These are phyloP conservation scores for Diarsia rubi DNA, from an alignment of 2,888 invertebrate species.

Conservation along the genomic window DNA sequence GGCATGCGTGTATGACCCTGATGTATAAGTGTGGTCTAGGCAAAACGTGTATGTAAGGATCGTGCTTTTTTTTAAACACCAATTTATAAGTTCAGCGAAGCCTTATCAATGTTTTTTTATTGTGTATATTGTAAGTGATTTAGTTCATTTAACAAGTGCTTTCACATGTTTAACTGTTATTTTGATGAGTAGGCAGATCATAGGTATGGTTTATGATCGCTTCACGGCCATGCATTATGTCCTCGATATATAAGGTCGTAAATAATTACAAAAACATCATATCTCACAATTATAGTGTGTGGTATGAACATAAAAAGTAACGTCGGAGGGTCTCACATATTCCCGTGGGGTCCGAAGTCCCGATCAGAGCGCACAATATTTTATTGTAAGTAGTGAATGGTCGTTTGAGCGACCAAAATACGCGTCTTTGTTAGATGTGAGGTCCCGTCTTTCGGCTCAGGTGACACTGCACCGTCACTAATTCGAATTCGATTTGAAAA, in stretches of 20 bases:
- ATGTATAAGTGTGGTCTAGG: too few species aligned
- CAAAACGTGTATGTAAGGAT: too few species aligned
- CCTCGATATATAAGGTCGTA: conserved; percentile 75
- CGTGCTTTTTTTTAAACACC: not conserved
- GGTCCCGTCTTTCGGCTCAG: conserved; percentile 87
- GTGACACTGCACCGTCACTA: conserved; percentile 88
- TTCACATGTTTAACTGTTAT: conserved; percentile 3
- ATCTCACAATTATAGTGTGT: conserved; percentile 83
- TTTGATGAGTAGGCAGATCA: conserved; percentile 32
- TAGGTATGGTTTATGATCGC: conserved; percentile 45
- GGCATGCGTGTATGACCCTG: too few species aligned
- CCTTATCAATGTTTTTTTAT: not conserved
- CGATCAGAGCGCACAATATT: conserved; percentile 78
- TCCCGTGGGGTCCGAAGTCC: conserved; percentile 86
- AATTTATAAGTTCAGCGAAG: too few species aligned
- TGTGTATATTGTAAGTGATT: not conserved
- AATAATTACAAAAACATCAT: conserved; percentile 82
- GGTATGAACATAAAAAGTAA: conserved; percentile 79
- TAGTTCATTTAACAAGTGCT: conserved; percentile 2
- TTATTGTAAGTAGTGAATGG: conserved; percentile 86
- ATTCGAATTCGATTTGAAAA: conserved; percentile 78
- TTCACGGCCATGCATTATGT: conserved; percentile 66
- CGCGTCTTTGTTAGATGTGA: conserved; percentile 83
- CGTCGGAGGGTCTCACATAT: conserved; percentile 74
- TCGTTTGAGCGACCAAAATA: conserved; percentile 85